Percentiles rank a stretch among this genome's conserved stretches.
These are phyloP conservation scores for Phyllopteryx taeniolatus DNA, from an alignment of 2,113 vertebrate genomes.

Conservation along the genomic window DNA sequence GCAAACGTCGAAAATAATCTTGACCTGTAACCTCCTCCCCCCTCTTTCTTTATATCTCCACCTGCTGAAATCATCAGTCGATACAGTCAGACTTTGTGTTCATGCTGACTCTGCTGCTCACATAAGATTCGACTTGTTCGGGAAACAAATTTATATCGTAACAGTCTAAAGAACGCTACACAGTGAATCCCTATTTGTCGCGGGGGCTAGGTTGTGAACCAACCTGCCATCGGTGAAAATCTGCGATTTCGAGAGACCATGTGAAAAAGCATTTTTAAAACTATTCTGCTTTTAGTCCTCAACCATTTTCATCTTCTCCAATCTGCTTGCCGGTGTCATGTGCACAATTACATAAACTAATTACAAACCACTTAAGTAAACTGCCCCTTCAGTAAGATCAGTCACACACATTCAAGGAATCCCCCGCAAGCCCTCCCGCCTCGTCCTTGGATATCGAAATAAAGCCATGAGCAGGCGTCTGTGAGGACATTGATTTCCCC, in stretches of 20 bases:
- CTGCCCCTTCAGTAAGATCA: constrained; percentile 27
- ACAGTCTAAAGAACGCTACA: no score
- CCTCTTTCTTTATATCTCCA: constrained; percentile 20
- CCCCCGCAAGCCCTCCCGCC: neutral
- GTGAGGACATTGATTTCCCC: constrained; percentile 59
- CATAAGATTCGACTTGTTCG: neutral
- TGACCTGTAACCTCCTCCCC: constrained; percentile 59
- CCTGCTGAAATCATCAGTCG: constrained; percentile 8
- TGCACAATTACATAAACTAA: constrained; percentile 16
- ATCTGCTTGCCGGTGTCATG: constrained; percentile 7
- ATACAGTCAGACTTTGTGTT: constrained; percentile 1
- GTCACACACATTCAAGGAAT: constrained; percentile 24
- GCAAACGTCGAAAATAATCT: constrained; percentile 38
- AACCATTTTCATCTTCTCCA: neutral
- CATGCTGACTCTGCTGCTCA: neutral
- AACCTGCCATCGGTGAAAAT: neutral
- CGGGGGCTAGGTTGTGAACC: neutral
- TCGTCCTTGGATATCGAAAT: constrained; percentile 63
- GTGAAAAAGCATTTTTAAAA: neutral
- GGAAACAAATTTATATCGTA: constrained; percentile 8
- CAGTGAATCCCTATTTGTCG: no score
- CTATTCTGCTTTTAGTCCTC: neutral
- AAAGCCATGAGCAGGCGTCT: constrained; percentile 55
- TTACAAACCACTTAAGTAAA: constrained; percentile 13
- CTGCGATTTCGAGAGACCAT: no score